Evolutionary conservation across 2,113 vertebrate species (phyloP), one percentile per base, ranked within the genome.

Genomic region (Actenoides lindsayi): DNA sequence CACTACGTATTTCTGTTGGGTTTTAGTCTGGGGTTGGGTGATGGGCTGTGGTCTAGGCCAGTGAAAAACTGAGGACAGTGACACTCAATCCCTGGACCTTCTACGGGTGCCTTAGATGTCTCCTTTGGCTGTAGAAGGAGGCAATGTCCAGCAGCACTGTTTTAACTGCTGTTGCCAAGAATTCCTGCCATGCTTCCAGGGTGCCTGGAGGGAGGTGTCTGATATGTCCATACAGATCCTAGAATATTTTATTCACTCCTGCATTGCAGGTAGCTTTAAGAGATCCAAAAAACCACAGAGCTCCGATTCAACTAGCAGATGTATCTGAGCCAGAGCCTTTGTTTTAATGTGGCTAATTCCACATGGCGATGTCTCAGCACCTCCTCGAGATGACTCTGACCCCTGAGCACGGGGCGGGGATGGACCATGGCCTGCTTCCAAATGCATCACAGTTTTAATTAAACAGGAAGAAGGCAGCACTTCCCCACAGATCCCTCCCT

Each of bases 401-500:
- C 51, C 31, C 33, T 16, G 42, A 89, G 25, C 39, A 23, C 7
- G 9, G 19, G 2, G 6, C 39, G 46, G 19, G 46, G 46, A 19
- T 9, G 46, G 18, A 46, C 19, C 0, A 0, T 68, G 57, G 62
- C 30, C 37, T 20, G 1, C 65, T 90, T 87, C 91, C 73, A 96
- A 82, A 74, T 18, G 18, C 77, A 85, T 75, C n/a, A 77, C 18
- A 6, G 15, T 50, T 87, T 79, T 83, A 85, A 85, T 92, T 62
- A 88, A 95, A 86, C 33, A 76, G 92, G 73, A 94, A 68, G 27
- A 85, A 88, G 63, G 44, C 21, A 56, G 68, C 4, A 27, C 12
- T 81, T 53, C 70, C 19, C 19, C 16, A 23, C 33, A 83, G 56
- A 50, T 39, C 64, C 57, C 51, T 94, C 44, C 73, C 69, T 75